Evolutionary conservation across 2,113 vertebrate species (phyloP).

Genomic region (Phalacrocorax carbo): DNA sequence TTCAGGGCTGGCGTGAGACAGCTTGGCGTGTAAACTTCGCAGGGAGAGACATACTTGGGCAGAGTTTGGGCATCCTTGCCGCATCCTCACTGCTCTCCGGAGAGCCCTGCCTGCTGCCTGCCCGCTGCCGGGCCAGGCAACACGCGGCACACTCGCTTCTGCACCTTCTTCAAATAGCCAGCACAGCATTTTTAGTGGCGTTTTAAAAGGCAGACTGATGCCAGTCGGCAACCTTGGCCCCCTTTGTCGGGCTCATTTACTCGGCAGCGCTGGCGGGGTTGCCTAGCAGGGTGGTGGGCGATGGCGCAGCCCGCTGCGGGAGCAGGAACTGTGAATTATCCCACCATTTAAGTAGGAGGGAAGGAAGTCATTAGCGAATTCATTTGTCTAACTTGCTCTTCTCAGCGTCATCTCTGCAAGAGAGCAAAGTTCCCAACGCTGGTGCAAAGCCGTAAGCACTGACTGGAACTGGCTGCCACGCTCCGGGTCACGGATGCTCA

Average conservation of each 20-base stretch:
- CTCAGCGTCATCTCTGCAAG: neutral
- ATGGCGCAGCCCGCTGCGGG: conserved; percentile 13
- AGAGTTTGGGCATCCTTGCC: fast-evolving
- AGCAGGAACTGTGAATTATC: conserved; percentile 59
- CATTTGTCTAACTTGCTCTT: conserved; percentile 59
- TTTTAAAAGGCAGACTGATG: neutral
- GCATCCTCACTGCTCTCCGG: fast-evolving
- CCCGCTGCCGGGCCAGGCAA: fast-evolving
- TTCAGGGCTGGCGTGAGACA: neutral
- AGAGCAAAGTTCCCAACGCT: neutral
- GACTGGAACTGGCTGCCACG: neutral
- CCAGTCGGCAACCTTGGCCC: neutral
- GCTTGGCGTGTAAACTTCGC: fast-evolving
- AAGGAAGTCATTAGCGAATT: conserved; percentile 64
- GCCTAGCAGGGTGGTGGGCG: neutral
- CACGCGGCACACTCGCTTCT: fast-evolving
- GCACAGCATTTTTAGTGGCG: fast-evolving
- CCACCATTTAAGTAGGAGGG: conserved; percentile 56
- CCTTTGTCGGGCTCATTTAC: neutral
- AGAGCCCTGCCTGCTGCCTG: neutral
- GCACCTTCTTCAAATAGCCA: neutral
- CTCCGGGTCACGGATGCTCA: neutral
- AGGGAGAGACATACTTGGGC: neutral
- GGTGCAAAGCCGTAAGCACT: neutral
- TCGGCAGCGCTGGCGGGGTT: neutral